Conservation (phyloP, 2,113 vertebrate species). For the Promerops cafer region DNA sequence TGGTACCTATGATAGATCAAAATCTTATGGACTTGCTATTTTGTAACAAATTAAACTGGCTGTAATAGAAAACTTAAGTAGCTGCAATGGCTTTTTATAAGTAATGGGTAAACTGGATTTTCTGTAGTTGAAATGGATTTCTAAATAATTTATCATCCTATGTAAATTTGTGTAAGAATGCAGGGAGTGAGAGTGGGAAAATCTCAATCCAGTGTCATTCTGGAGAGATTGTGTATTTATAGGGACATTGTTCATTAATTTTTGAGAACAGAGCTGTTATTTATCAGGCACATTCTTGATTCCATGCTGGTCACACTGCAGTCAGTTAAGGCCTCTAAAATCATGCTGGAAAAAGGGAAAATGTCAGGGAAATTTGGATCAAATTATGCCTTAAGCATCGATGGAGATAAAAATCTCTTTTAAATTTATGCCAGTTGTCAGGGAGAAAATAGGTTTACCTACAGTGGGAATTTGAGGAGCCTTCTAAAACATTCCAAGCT, state of each 20-base stretch:
- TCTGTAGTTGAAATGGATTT: conserved; percentile 27
- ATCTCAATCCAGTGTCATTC: background rate
- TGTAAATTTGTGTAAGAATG: background rate
- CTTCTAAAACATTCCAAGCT: background rate
- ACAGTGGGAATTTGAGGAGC: background rate
- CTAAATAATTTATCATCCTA: conserved; percentile 31
- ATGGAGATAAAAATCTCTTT: background rate
- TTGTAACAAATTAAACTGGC: conserved; percentile 41
- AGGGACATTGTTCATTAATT: conserved; percentile 15
- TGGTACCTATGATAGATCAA: conserved; percentile 26
- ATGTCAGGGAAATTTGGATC: conserved; percentile 3
- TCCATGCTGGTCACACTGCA: background rate
- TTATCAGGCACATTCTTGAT: background rate
- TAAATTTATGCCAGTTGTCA: conserved; percentile 16
- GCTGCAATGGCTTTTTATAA: conserved; percentile 9
- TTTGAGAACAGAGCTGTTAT: background rate
- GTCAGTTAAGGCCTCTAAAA: conserved; percentile 11
- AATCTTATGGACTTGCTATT: background rate
- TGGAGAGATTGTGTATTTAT: background rate
- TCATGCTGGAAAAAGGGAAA: background rate
- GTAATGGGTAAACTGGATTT: conserved; percentile 36
- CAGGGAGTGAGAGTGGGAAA: background rate
- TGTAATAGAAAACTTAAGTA: conserved; percentile 35
- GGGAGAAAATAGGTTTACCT: background rate
- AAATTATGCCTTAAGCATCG: background rate